These are phyloP conservation scores for Microplitis deprimator DNA, from an alignment of 2,888 invertebrate species.

Conservation along the genomic window DNA sequence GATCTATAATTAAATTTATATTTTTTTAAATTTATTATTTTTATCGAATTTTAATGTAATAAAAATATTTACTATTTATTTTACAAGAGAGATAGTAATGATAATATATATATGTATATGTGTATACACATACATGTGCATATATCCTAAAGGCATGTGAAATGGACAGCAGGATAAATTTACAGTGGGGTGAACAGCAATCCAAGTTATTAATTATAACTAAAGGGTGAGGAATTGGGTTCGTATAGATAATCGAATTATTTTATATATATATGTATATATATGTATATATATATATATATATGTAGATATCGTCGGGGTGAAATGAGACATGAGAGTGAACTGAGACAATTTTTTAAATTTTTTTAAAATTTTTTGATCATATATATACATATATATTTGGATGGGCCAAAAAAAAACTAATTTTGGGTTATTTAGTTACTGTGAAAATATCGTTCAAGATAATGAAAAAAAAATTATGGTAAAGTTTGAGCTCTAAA, in stretches of 20 bases:
- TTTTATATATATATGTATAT: conserved; percentile 33
- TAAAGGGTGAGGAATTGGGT: conserved; percentile 42
- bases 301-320: too few species aligned
- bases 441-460: too few species aligned
- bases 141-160: conserved; percentile 27
- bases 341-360: too few species aligned
- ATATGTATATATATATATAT: too few species aligned
- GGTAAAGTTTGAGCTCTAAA: too few species aligned
- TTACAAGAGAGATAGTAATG: background rate
- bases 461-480: too few species aligned
- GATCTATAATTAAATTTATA: background rate
- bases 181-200: conserved; percentile 20
- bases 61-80: background rate
- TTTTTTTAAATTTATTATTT: background rate
- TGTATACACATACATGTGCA: background rate
- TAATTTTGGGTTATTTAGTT: too few species aligned
- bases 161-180: conserved; percentile 30
- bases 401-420: too few species aligned
- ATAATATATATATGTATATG: background rate
- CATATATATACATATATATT: too few species aligned
- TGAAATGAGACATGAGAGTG: too few species aligned
- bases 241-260: conserved; percentile 54
- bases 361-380: too few species aligned
- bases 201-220: conserved; percentile 54
- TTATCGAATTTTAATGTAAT: background rate